Conservation (phyloP, 2,797 vertebrate genomes). For the Sphenodon punctatus region DNA sequence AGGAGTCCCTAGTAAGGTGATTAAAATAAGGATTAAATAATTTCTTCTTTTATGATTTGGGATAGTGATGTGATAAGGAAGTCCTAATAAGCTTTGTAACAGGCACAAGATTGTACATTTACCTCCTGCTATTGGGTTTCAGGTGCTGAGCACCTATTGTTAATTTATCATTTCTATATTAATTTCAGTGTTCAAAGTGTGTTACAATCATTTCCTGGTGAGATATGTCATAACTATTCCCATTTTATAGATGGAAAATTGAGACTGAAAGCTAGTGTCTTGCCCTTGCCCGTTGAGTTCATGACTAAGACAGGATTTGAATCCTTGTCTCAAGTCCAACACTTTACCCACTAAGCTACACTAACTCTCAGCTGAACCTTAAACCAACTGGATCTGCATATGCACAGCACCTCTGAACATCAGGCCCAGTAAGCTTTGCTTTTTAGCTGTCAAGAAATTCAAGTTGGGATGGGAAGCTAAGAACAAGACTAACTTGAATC, state of each 20-base stretch:
- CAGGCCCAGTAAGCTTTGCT: neutral
- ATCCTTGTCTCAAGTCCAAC: no score
- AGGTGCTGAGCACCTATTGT: neutral
- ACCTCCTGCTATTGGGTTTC: neutral
- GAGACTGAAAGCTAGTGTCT: no score
- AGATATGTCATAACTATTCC: no score
- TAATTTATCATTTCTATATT: no score
- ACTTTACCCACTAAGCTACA: no score
- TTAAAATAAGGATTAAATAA: neutral
- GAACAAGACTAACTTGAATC: neutral
- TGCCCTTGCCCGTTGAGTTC: no score
- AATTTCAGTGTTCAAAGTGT: no score
- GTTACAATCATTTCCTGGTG: no score
- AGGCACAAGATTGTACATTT: neutral
- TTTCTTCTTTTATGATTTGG: neutral
- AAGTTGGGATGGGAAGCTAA: neutral
- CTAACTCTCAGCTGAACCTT: no score
- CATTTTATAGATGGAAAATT: no score
- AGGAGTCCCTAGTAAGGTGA: neutral
- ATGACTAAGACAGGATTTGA: no score
- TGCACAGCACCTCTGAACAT: neutral
- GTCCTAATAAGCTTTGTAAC: neutral
- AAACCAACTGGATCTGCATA: neutral
- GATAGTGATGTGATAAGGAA: neutral
- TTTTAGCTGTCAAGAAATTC: neutral